Evolutionary conservation across 2,797 vertebrate genomes (phyloP).

Genomic region (Chaetodon trifasciatus): DNA sequence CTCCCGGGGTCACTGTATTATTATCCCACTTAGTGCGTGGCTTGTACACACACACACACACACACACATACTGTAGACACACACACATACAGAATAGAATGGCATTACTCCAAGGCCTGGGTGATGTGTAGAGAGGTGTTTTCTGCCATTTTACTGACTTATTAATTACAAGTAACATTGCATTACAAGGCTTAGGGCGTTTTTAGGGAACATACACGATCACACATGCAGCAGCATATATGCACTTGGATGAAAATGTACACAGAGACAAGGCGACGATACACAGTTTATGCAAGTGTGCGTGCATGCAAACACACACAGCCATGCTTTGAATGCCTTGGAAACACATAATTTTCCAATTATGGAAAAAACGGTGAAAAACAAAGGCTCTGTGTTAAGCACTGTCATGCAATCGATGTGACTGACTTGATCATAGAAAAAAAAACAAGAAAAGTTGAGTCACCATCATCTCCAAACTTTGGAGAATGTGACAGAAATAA

Average conservation of each 20-base stretch:
- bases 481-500: neutral
- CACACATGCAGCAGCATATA: conserved; percentile 19
- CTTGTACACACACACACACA: conserved; percentile 69
- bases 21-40: conserved; percentile 78
- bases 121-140: conserved; percentile 65
- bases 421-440: neutral
- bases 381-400: too few relatives aligned
- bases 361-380: too few relatives aligned
- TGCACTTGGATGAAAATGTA: neutral
- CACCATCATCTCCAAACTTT: neutral
- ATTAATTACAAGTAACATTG: conserved; percentile 81
- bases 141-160: conserved; percentile 79
- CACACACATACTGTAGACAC: conserved; percentile 28
- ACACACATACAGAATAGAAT: conserved; percentile 48
- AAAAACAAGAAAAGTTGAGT: neutral
- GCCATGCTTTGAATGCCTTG: neutral
- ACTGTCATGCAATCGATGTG: too few relatives aligned
- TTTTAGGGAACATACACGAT: conserved; percentile 43
- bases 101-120: conserved; percentile 73
- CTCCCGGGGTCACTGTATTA: conserved; percentile 89
- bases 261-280: neutral
- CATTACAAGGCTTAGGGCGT: conserved; percentile 76
- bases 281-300: neutral
- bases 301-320: neutral
- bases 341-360: too few relatives aligned